Evolutionary conservation across 2,797 vertebrate species (phyloP), one percentile per base, ranked within the genome.

Genomic region (Lepilemur septentrionalis): DNA sequence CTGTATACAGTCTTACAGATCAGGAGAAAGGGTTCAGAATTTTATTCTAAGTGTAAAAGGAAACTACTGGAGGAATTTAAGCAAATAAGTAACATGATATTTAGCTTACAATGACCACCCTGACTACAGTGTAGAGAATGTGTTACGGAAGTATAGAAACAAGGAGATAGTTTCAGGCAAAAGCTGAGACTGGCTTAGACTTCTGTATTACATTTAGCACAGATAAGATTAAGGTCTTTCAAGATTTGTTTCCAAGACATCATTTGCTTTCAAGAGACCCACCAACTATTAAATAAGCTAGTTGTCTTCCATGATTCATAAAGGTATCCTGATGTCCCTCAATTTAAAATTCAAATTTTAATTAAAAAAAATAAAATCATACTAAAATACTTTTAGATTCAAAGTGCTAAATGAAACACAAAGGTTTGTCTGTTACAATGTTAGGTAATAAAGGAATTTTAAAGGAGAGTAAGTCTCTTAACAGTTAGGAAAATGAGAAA

Each of bases 321-420:
- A 94, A 6, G 38, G 22, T 79, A 48, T 70, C 59, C 41, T 65
- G 2, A 86, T 83, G 22, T 87, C 52, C 38, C n/a, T 78, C 20
- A 84, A 83, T 90, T 95, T 80, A 83, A 91, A 95, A 90, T 73
- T 6, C 30, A 92, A 55, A 73, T 61, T 94, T 86, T 89, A 88
- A 93, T 73, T 50, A 10, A 25, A 83, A 95, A 81, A 83, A 95
- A 81, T 82, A 63, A 93, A 93, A 81, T 73, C 38, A 93, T 28
- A 93, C 4, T 73, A 65, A 18, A 78, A 93, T 67, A 50, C 22
- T 79, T 87, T 93, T 38, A 91, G 43, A 94, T 85, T 91, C 43
- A 75, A 89, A 94, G 48, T 89, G 48, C 55, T 78, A 96, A 7
- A 78, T 52, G 38, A 95, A 82, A n/a, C 41, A 91, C 30, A 69